Conservation (phyloP, 2,888 invertebrate genomes). For the Pheosia tremula region DNA sequence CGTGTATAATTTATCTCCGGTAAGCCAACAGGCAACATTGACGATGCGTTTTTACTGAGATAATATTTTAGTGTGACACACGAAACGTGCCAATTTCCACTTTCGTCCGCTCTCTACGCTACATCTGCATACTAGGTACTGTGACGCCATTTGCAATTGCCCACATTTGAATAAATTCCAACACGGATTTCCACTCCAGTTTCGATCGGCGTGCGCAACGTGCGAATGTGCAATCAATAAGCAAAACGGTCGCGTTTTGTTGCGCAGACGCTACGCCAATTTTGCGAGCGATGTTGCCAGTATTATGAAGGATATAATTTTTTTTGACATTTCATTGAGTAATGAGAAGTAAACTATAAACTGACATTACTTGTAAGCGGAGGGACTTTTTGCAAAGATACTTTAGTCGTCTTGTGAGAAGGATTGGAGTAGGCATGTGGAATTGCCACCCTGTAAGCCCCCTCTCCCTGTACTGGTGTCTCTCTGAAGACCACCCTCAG, state of each 20-base stretch:
- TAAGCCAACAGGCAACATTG: not conserved
- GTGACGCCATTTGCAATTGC: constrained; percentile 9
- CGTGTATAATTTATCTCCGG: too few species aligned
- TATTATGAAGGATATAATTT: not conserved
- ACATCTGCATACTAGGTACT: not conserved
- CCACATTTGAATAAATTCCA: constrained; percentile 32
- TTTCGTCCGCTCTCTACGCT: constrained; percentile 1
- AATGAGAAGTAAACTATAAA: too few species aligned
- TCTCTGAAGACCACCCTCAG: too few species aligned
- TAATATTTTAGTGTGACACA: not conserved
- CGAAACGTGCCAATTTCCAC: constrained; percentile 1
- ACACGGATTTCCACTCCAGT: constrained; percentile 27
- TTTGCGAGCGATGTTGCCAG: constrained; percentile 3
- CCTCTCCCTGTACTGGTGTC: too few species aligned
- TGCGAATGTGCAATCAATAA: constrained; percentile 22
- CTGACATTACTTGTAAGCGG: too few species aligned
- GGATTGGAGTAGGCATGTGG: too few species aligned
- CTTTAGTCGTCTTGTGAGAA: too few species aligned
- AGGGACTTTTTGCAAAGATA: too few species aligned
- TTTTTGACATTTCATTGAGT: too few species aligned
- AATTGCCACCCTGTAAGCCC: too few species aligned
- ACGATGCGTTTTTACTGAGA: not conserved
- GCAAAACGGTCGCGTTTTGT: constrained; percentile 27
- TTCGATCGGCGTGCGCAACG: constrained; percentile 21
- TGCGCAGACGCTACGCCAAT: constrained; percentile 1